Percentiles rank a stretch among this genome's conserved stretches.
These are phyloP conservation scores for Drosophila kurseongensis DNA, from an alignment of 1,140 invertebrate genomes.

Conservation along the genomic window DNA sequence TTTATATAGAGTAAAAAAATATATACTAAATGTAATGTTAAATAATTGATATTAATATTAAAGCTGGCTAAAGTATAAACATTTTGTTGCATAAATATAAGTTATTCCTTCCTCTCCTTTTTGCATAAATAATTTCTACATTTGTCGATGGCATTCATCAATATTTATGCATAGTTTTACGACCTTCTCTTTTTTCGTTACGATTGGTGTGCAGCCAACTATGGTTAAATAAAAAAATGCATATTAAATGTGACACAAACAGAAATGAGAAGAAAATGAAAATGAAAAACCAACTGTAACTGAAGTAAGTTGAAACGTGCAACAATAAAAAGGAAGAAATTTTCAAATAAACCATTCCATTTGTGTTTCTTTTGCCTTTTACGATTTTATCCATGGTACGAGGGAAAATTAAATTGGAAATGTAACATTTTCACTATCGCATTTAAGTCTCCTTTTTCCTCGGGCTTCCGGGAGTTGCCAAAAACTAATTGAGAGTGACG, in stretches of 20 bases:
- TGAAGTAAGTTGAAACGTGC: constrained; percentile 75
- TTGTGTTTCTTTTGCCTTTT: constrained; percentile 21
- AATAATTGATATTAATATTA: constrained; percentile 56
- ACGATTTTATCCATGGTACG: neutral
- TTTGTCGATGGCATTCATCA: constrained; percentile 41
- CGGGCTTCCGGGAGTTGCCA: constrained; percentile 14
- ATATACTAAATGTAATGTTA: constrained; percentile 67
- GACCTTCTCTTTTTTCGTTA: constrained; percentile 31
- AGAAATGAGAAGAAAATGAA: constrained; percentile 36
- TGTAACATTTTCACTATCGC: constrained; percentile 21
- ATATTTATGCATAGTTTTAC: constrained; percentile 49
- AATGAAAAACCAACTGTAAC: constrained; percentile 54
- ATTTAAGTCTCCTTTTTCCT: constrained; percentile 24
- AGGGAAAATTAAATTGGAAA: constrained; percentile 20
- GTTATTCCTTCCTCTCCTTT: constrained; percentile 26
- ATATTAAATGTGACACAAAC: constrained; percentile 56
- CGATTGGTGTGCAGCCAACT: constrained; percentile 44
- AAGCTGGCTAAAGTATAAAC: constrained; percentile 47
- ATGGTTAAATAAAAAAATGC: constrained; percentile 42
- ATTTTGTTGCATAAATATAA: constrained; percentile 48
- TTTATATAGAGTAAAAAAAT: constrained; percentile 38
- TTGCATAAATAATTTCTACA: constrained; percentile 50
- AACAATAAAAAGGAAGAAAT: constrained; percentile 70
- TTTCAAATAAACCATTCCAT: constrained; percentile 66
- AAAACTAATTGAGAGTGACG: constrained; percentile 41